Percentiles rank a stretch among this genome's conserved stretches.
These are phyloP conservation scores for Sander vitreus DNA, from an alignment of 2,113 vertebrate species.

Conservation along the genomic window DNA sequence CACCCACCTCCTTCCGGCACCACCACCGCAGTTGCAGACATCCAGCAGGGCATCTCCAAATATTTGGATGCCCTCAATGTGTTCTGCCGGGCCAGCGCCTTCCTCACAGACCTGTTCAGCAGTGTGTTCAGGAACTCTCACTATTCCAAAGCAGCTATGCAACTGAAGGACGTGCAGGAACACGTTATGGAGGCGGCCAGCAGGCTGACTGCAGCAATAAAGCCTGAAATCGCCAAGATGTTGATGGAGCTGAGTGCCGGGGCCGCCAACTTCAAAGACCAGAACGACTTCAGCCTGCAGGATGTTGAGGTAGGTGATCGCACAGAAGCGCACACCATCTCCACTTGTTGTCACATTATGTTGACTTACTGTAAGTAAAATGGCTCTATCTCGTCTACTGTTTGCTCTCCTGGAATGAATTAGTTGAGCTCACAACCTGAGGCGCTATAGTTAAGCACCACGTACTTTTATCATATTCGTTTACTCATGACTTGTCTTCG, in stretches of 20 bases:
- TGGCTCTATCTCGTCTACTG: background rate
- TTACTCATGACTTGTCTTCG: constrained; percentile 29
- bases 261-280: constrained; percentile 97
- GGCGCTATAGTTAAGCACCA: background rate
- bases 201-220: constrained; percentile 98
- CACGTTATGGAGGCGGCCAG: constrained; percentile 98
- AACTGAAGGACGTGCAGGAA: constrained; percentile 99
- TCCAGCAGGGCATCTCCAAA: constrained; percentile 99
- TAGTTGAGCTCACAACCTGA: constrained; percentile 11
- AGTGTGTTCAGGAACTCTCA: constrained; percentile 97
- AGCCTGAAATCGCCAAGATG: constrained; percentile 99
- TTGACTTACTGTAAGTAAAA: constrained; percentile 21
- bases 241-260: constrained; percentile 98
- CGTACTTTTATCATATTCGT: constrained; percentile 38
- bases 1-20: constrained; percentile 84
- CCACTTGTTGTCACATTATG: constrained; percentile 3
- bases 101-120: constrained; percentile 98
- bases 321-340: background rate
- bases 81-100: constrained; percentile 97
- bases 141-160: constrained; percentile 98
- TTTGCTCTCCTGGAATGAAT: constrained; percentile 29
- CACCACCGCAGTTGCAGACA: constrained; percentile 94
- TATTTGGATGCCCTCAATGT: constrained; percentile 98
- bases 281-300: constrained; percentile 98
- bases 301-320: constrained; percentile 92